Evolutionary conservation across 1,140 invertebrate species (phyloP).

Genomic region (Drosophila subobscura): DNA sequence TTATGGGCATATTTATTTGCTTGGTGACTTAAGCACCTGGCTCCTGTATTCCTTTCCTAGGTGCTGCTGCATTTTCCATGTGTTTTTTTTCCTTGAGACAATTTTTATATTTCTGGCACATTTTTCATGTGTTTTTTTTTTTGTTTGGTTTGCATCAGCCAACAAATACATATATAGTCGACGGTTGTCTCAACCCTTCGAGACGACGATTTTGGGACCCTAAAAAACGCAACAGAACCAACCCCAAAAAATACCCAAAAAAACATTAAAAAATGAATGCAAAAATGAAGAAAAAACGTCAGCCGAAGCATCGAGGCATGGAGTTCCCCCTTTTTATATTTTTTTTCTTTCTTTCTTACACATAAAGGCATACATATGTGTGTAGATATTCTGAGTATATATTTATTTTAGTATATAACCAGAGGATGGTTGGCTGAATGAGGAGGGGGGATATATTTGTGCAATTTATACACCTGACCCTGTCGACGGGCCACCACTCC

Average conservation of each 20-base stretch:
- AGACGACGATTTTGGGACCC: conserved; percentile 44
- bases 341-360: conserved; percentile 10
- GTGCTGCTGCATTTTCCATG: no score
- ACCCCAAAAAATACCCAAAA: conserved; percentile 41
- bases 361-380: background rate
- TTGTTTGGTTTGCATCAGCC: conserved; percentile 7
- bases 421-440: no score
- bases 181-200: conserved; percentile 31
- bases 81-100: background rate
- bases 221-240: conserved; percentile 45
- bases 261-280: conserved; percentile 13
- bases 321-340: conserved; percentile 48
- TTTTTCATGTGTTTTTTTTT: background rate
- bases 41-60: no score
- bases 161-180: no score
- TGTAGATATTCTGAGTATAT: conserved; percentile 14
- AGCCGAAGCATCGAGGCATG: conserved; percentile 53
- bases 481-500: conserved; percentile 39
- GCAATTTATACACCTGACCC: conserved; percentile 78
- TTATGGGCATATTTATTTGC: no score
- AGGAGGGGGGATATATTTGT: conserved; percentile 27
- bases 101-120: conserved; percentile 24
- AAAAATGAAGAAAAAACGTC: conserved; percentile 25
- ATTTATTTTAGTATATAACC: conserved; percentile 16
- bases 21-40: no score